Evolutionary conservation across 2,113 vertebrate species (phyloP), one percentile per base, ranked within the genome.

Genomic region (Stigmatopora argus): DNA sequence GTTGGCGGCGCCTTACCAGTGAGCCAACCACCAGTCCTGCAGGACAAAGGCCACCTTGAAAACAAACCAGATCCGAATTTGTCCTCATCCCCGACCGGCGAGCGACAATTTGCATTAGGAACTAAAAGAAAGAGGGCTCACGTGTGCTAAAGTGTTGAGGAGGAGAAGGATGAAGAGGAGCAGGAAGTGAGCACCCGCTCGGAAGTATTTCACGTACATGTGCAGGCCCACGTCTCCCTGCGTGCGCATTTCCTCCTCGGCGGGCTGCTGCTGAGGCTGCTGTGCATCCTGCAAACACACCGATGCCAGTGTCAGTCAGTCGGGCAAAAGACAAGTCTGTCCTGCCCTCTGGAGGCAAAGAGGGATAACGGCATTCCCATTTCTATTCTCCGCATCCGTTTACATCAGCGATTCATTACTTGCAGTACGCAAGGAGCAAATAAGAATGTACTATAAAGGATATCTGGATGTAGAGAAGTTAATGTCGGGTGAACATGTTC

Each of bases 11-110:
- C 90, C 94, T 92, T 78, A 99, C 95, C 94, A 99, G 62, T 90
- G 86, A 12, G 95, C 95, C 72, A 98, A 91, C 96, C 96, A 98
- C 94, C 94, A 97, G 72, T 96, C 96, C 80, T 97, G 95, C 3
- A 98, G 89, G 49, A 97, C 84, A 71, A 92, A 97, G 13, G 91
- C 70, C 38, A 90, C 85, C 96, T 99, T 77, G 26, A 83, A 66
- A 61, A 52, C 12, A 62, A 18, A 62, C 26, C 26, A 31, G 26
- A 31, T 31, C 26, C 26, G 3, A 31, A 31, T 31, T 31, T 31
- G 26, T 31, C 3, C 26, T 31, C 26, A 31, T 31, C 26, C n/a
- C 26, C 26, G 26, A 2, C 26, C 3, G 26, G 26, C 26, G 2
- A 31, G 26, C 3, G 26, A 31, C 26, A 31, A 31, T 31, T 31